Evolutionary conservation across 2,797 vertebrate genomes (phyloP), one percentile per base, ranked within the genome.

Genomic region (Bovichtus variegatus): DNA sequence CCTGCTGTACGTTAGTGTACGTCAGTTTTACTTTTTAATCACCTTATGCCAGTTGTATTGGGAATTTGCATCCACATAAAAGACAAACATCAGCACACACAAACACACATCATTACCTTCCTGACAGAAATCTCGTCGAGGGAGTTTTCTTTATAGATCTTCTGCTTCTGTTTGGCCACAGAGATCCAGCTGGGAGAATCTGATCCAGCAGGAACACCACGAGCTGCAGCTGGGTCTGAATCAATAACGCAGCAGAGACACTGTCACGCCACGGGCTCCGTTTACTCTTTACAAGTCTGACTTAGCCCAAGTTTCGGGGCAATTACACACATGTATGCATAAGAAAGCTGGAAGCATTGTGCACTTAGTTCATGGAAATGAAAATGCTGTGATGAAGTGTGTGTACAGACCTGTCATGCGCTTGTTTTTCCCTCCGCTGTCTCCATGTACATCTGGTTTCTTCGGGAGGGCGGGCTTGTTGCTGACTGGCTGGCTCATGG

Each of bases 81-180:
- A 41, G 15, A 61, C 25, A 49, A 0, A 15, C 4, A 21, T 25
- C 23, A 49, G n/a, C 34, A 74, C 11, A 58, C 6, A 41, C 7
- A 31, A 31, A 62, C 19, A 25, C 8, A 51, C 4, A 63, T 68
- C 16, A 23, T 53, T 73, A 92, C 90, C 91, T 91, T 93, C 62
- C 64, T 86, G 68, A 85, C 82, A 11, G 70, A 23, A n/a, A 80
- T 93, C 23, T 90, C 93, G 6, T 94, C 94, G 71, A 95, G 83
- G 0, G 87, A 84, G 29, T 91, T 90, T 8, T 93, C 94, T 64
- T 93, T 95, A 81, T 96, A 97, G 85, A 94, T 85, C 79, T 86
- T 97, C 83, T 96, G 96, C 65, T 95, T 97, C 76, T 96, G 95
- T 87, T 96, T 97, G 78, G 95, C 94, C 91, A 96, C 49, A 13